Evolutionary conservation across 2,113 vertebrate species (phyloP), one percentile per base, ranked within the genome.

Genomic region (Hippocampus abdominalis): DNA sequence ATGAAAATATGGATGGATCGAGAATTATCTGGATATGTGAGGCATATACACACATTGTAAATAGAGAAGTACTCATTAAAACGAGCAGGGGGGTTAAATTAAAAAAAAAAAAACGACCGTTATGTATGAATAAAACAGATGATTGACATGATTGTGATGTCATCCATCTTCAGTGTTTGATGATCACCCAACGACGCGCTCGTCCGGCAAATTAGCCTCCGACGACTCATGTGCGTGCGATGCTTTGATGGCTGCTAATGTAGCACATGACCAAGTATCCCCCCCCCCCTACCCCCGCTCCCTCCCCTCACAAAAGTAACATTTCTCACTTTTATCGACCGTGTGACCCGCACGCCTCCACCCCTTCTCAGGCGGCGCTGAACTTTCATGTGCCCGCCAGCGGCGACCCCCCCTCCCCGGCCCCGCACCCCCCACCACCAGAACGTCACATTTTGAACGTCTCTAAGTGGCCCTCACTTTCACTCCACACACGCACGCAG

Each of bases 261-360:
- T 86, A 32, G 29, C 90, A 92, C 85, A 88, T 91, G 87, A 90
- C 89, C 73, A 82, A 53, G 72, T 74, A 71, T 74, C 75, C 73
- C 75, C 79, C 88, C 25, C 23, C 20, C 21, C 36, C 21, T 0
- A 4, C 11, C 78, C 87, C 25, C n/a, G 18, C 9, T 20, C 61
- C 39, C 4, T 2, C 7, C 16, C 32, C 12, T 8, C 3, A 3
- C 23, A 13, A 59, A 39, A 20, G 36, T 75, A 86, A 83, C 87
- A 86, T 90, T 89, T 90, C 87, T 90, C 89, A 89, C 86, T 90
- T 90, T 90, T 90, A 91, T 90, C 81, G 88, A 88, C 81, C 65
- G 21, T 6, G 53, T 82, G 89, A 84, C 84, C 90, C 73, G 67
- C n/a, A 12, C 21, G 23, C 54, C 54, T 18, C n/a, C 53, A 10